A percentile compares a stretch with the other conserved stretches of the same genome.
Evolutionary conservation across 2,113 vertebrate species (phyloP).

Genomic region (Azemiops feae): DNA sequence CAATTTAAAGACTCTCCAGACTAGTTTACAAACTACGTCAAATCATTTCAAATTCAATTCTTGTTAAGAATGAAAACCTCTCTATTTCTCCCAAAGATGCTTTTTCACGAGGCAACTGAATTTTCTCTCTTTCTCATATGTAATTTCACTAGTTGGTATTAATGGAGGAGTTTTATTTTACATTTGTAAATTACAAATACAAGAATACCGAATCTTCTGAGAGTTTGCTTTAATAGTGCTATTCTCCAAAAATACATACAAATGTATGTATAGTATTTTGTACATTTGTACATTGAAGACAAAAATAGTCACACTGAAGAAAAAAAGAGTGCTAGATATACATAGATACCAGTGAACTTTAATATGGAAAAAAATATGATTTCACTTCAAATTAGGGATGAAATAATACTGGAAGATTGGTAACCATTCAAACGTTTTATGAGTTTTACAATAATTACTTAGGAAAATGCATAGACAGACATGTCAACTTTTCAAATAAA

Average conservation of each 20-base stretch:
- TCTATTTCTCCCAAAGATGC: no score
- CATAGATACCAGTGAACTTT: constrained; percentile 25
- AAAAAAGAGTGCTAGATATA: constrained; percentile 31
- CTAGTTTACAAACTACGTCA: no score
- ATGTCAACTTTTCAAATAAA: constrained; percentile 36
- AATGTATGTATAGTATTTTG: constrained; percentile 45
- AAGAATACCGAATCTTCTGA: background rate
- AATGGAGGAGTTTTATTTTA: background rate
- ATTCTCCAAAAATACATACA: constrained; percentile 19
- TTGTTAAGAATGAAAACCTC: no score
- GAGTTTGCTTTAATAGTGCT: background rate
- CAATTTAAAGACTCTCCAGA: no score
- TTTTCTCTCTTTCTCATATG: no score
- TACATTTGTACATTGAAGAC: constrained; percentile 41
- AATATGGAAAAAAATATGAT: constrained; percentile 52
- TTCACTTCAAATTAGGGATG: constrained; percentile 55
- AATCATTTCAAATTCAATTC: no score
- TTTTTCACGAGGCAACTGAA: no score
- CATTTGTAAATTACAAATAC: background rate
- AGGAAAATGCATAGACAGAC: constrained; percentile 36
- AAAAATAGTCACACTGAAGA: constrained; percentile 31
- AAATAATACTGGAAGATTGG: constrained; percentile 52
- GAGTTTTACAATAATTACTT: constrained; percentile 29
- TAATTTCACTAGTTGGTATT: background rate
- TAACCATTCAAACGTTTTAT: constrained; percentile 58